Percentiles rank a stretch among this genome's conserved stretches.
Evolutionary conservation across 2,888 invertebrate species (phyloP).

Genomic region (Nemotelus pantherinus): DNA sequence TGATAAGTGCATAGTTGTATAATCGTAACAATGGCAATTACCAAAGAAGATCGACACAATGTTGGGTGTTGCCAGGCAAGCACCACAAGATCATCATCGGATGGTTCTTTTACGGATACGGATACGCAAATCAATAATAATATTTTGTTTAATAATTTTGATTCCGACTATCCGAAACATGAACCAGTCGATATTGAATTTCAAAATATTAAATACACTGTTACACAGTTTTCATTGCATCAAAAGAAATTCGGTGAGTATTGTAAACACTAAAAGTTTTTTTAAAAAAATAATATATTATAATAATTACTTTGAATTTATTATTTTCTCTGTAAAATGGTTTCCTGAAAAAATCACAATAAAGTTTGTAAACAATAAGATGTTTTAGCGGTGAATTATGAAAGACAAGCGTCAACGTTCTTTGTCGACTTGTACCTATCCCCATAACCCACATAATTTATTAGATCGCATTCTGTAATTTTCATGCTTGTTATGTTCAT

Average conservation of each 20-base stretch:
- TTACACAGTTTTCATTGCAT: slow-evolving; percentile 69
- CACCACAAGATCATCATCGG: slow-evolving; percentile 56
- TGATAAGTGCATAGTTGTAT: too few relatives aligned
- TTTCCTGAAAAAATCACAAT: neutral
- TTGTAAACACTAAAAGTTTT: slow-evolving; percentile 7
- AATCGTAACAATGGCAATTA: slow-evolving; percentile 22
- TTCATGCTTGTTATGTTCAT: too few relatives aligned
- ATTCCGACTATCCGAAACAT: slow-evolving; percentile 62
- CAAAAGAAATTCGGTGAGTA: slow-evolving; percentile 72
- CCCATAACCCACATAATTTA: too few relatives aligned
- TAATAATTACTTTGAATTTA: neutral
- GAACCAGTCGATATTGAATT: slow-evolving; percentile 76
- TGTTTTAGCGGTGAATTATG: too few relatives aligned
- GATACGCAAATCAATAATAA: slow-evolving; percentile 55
- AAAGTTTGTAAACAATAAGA: neutral
- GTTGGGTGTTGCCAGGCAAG: slow-evolving; percentile 59
- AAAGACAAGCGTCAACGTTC: too few relatives aligned
- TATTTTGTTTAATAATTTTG: slow-evolving; percentile 52
- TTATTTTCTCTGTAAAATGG: neutral
- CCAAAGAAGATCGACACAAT: slow-evolving; percentile 44
- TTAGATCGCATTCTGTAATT: too few relatives aligned
- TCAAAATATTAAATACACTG: slow-evolving; percentile 72
- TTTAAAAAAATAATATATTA: neutral
- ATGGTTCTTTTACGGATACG: slow-evolving; percentile 58
- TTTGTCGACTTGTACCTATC: too few relatives aligned